Evolutionary conservation across 2,797 vertebrate species (phyloP).

Genomic region (Schizopygopsis malacanthus): DNA sequence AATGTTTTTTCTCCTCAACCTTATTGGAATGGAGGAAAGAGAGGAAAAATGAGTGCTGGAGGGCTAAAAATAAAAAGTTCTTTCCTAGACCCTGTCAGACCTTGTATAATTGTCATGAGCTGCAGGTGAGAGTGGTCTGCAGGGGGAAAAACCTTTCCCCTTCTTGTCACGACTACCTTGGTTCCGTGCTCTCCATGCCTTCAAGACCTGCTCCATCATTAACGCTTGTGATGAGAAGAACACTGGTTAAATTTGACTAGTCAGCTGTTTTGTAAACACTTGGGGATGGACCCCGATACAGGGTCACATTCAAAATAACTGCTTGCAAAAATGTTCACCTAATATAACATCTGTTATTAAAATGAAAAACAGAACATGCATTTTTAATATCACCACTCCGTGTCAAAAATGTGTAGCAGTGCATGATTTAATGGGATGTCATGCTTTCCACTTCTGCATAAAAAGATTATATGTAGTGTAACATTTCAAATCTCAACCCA

Average conservation of each 20-base stretch:
- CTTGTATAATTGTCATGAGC: slow-evolving; percentile 34
- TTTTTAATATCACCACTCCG: slow-evolving; percentile 8
- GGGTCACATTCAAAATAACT: slow-evolving; percentile 29
- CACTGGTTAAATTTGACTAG: neutral
- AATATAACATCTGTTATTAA: neutral
- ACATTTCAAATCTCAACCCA: neutral
- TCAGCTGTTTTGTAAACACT: neutral
- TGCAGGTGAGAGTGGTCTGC: slow-evolving; percentile 36
- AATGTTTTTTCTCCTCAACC: slow-evolving; percentile 1
- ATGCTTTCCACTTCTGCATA: neutral
- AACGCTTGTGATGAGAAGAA: slow-evolving; percentile 25
- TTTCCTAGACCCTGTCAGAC: slow-evolving; percentile 24
- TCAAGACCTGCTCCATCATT: slow-evolving; percentile 16
- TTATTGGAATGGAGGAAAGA: slow-evolving; percentile 30
- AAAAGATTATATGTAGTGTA: neutral
- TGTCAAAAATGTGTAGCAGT: slow-evolving; percentile 9
- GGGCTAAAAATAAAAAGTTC: slow-evolving; percentile 28
- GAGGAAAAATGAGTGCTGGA: slow-evolving; percentile 34
- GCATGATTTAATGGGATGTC: slow-evolving; percentile 5
- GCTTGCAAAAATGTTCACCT: neutral
- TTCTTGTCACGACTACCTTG: neutral
- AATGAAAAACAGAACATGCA: slow-evolving; percentile 10
- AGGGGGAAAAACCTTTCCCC: slow-evolving; percentile 25
- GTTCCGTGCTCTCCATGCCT: slow-evolving; percentile 22
- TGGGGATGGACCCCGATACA: neutral